A percentile compares a stretch with the other conserved stretches of the same genome.
These are phyloP conservation scores for Chrysogorgia sp. DNA, from an alignment of 92 coral and sea anemone genomes.

Conservation along the genomic window DNA sequence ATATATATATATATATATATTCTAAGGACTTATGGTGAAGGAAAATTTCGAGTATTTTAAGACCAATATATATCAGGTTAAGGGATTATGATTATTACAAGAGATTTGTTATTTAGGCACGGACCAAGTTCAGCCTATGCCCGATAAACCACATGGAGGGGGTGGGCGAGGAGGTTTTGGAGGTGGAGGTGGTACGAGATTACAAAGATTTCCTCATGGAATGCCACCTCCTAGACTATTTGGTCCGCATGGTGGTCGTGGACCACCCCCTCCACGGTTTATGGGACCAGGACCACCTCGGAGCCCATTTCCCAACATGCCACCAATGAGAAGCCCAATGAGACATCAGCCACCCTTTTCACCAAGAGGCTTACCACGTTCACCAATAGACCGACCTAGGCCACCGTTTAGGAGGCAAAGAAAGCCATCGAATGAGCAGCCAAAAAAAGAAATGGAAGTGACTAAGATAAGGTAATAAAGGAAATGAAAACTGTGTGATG, in stretches of 20 bases:
- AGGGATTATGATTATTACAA: not conserved
- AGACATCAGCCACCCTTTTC: constrained; percentile 15
- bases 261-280: constrained; percentile 16
- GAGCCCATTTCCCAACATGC: not conserved
- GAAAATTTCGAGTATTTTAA: too few species aligned
- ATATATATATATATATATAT: too few species aligned
- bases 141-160: constrained; percentile 15
- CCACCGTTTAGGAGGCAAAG: not conserved
- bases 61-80: too few species aligned
- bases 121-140: not conserved
- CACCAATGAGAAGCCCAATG: constrained; percentile 21
- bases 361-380: not conserved
- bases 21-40: too few species aligned
- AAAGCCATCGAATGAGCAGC: constrained; percentile 13
- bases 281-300: constrained; percentile 32
- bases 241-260: constrained; percentile 9
- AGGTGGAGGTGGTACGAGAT: constrained; percentile 8
- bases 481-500: not conserved
- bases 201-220: constrained; percentile 12
- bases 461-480: not conserved
- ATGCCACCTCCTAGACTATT: constrained; percentile 1
- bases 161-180: constrained; percentile 23
- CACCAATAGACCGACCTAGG: not conserved
- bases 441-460: not conserved
- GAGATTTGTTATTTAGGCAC: not conserved